Conservation (phyloP, 35 echinoderm and acorn worm genomes). For the Diadema setosum region DNA sequence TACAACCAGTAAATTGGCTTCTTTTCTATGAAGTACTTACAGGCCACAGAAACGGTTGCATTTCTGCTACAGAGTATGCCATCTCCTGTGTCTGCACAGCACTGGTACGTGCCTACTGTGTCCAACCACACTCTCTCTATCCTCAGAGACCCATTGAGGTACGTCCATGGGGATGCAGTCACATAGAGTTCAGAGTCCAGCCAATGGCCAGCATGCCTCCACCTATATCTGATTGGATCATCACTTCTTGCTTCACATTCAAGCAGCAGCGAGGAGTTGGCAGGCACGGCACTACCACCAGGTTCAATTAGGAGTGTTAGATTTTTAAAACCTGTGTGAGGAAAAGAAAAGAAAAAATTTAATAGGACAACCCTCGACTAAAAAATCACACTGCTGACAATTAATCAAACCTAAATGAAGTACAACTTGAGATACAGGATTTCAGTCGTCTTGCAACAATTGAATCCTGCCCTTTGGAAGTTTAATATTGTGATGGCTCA, state of each 20-base stretch:
- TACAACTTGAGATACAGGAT: not conserved
- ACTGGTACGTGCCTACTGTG: conserved; percentile 3
- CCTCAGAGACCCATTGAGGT: not conserved
- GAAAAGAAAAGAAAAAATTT: not conserved
- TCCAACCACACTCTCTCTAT: not conserved
- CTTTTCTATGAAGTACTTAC: too few relatives aligned
- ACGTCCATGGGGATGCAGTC: not conserved
- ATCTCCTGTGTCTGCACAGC: not conserved
- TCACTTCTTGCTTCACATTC: not conserved
- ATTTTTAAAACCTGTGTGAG: not conserved
- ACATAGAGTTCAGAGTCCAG: not conserved
- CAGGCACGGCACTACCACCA: not conserved
- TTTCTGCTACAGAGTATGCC: not conserved
- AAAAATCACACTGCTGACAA: not conserved
- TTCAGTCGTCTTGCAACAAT: too few relatives aligned
- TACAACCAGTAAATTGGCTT: too few relatives aligned
- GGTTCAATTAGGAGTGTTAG: not conserved
- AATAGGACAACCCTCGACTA: not conserved
- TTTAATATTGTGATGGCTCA: not conserved
- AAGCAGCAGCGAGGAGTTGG: not conserved
- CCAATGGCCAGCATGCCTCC: not conserved
- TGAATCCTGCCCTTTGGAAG: not conserved
- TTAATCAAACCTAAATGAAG: not conserved
- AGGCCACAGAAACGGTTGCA: not conserved
- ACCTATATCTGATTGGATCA: not conserved